Base-by-base conservation (phyloP, 2,797 vertebrate genomes). In the Acanthurus tractus region DNA sequence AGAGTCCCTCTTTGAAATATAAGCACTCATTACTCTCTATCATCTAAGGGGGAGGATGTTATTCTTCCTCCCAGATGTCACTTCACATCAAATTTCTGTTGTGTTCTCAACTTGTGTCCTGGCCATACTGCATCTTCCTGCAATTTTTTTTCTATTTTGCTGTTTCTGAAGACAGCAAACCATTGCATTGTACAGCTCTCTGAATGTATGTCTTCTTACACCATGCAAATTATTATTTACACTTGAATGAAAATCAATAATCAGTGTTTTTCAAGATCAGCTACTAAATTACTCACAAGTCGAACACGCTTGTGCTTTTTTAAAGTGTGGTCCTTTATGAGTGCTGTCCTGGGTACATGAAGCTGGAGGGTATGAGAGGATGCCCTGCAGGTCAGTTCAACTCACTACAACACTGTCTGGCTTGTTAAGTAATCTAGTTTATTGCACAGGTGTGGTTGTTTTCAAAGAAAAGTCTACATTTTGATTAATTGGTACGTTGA, bases 271-370 rank as follows among this genome's bases (percentile, higher is more conserved):
- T 61, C 1, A 61, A 55, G 11, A 61, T 62, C 11, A 59, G 46
- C 3, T 46, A 38, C 55, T 42, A 2, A 38, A 34, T 14, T 8
- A 58, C 48, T 53, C 10, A 56, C 1, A 49, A 0, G 11, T 63
- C 25, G 36, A 4, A 68, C 9, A 1, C 53, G 5, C 45, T 29
- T 63, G 7, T 79, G 1, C 8, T 53, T 34, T 63, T 69, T 58
- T 48, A 23, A 88, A 99, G 98, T 58, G 84, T 91, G 38, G 92
- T 98, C 14, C 61, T 98, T 25, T 99, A 98, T 74, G 98, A 99
- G 88, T 99, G 98, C 76, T 99, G 98, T 70, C 98, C 98, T 68
- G 98, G 98, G 10, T 99, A 99, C 85, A 98, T 97, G 94, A 95
- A 90, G 82, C 92, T 99, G 91, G 96, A 98, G 11, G 96, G 95